phyloP scores from a whole-genome alignment of 1,140 invertebrate species.

The Cydia splendana region DNA sequence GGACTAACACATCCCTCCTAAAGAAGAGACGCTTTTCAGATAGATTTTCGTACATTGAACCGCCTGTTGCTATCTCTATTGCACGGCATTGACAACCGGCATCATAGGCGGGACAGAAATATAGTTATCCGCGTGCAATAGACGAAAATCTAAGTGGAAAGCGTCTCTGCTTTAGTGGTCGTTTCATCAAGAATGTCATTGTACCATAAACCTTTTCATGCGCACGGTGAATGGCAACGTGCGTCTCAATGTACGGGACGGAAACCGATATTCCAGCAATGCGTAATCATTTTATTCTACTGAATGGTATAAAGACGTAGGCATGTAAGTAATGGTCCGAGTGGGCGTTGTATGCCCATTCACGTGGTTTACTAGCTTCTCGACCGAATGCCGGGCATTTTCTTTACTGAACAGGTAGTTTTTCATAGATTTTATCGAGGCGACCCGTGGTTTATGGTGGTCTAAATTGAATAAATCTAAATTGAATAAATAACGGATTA shows the following conservation, averaged over 20 bases:
- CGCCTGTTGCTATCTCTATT: too few species aligned
- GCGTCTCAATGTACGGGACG: slow-evolving; percentile 19
- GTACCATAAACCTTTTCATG: neutral
- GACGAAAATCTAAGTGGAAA: too few species aligned
- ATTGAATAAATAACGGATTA: neutral
- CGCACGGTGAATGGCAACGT: neutral
- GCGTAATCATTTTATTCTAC: slow-evolving; percentile 21
- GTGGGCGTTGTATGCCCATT: slow-evolving; percentile 67
- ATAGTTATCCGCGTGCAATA: too few species aligned
- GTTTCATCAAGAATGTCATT: neutral
- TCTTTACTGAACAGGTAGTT: slow-evolving; percentile 53
- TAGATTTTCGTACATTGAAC: too few species aligned
- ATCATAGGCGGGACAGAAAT: too few species aligned
- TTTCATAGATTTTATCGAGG: slow-evolving; percentile 52
- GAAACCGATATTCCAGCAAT: slow-evolving; percentile 10
- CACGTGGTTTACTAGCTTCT: slow-evolving; percentile 40
- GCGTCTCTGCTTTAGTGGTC: too few species aligned
- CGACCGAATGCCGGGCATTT: slow-evolving; percentile 40
- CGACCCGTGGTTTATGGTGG: slow-evolving; percentile 42
- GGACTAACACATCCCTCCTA: neutral
- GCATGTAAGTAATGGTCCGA: slow-evolving; percentile 49
- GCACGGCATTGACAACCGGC: too few species aligned
- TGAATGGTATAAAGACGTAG: slow-evolving; percentile 32
- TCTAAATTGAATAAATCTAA: neutral
- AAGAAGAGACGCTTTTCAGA: too few species aligned